Conservation (phyloP, 2,888 invertebrate genomes). For the Drosophila nr. perissopoda region DNA sequence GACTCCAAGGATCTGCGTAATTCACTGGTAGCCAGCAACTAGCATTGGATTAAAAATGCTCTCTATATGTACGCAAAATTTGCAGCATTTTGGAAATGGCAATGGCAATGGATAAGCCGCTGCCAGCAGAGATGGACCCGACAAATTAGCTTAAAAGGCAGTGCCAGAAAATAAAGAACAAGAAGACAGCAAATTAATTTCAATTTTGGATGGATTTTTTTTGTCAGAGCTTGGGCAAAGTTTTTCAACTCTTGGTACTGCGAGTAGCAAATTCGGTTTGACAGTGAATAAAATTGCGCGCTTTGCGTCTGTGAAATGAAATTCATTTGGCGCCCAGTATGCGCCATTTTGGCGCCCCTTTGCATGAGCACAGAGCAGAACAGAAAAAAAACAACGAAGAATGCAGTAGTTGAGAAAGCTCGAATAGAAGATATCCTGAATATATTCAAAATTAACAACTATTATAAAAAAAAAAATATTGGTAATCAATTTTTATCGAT, state of each 20-base stretch:
- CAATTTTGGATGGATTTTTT: slow-evolving; percentile 32
- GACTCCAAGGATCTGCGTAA: slow-evolving; percentile 27
- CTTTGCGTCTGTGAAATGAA: slow-evolving; percentile 76
- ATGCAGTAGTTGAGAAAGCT: not conserved
- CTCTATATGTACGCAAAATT: slow-evolving; percentile 27
- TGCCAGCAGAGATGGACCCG: slow-evolving; percentile 39
- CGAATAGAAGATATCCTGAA: not conserved
- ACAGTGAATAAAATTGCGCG: slow-evolving; percentile 77
- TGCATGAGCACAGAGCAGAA: slow-evolving; percentile 2
- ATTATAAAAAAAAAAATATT: not conserved
- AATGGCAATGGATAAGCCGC: slow-evolving; percentile 19
- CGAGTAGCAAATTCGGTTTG: slow-evolving; percentile 70
- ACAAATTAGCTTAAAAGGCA: slow-evolving; percentile 72
- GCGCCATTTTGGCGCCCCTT: slow-evolving; percentile 64
- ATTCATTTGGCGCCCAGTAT: slow-evolving; percentile 76
- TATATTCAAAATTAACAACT: not conserved
- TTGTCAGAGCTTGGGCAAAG: slow-evolving; percentile 26
- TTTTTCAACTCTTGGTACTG: slow-evolving; percentile 32
- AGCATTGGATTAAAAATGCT: slow-evolving; percentile 61
- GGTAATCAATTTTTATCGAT: not conserved
- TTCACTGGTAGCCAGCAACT: slow-evolving; percentile 9
- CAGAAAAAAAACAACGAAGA: slow-evolving; percentile 11
- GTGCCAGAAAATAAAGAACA: slow-evolving; percentile 35
- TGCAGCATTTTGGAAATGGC: slow-evolving; percentile 12
- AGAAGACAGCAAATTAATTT: slow-evolving; percentile 70